Conservation (phyloP, 2,113 vertebrate species). For the Zootoca vivipara region DNA sequence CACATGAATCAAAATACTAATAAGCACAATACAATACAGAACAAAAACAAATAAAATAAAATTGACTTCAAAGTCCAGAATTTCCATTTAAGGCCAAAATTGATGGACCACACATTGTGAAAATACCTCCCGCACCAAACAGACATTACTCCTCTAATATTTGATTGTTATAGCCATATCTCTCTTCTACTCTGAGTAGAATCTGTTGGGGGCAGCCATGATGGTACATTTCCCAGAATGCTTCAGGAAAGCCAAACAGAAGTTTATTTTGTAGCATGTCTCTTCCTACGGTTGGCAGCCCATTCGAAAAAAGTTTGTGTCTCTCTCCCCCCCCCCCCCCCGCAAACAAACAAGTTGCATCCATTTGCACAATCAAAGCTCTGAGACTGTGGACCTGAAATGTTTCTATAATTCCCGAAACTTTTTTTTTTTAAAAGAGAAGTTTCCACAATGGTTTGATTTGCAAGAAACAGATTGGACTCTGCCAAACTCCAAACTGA, state of each 20-base stretch:
- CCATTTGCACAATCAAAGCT: constrained; percentile 39
- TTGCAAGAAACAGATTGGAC: constrained; percentile 71
- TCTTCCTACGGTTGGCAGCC: constrained; percentile 24
- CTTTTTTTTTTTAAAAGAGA: background rate
- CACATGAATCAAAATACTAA: too few relatives aligned
- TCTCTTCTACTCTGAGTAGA: background rate
- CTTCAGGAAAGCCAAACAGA: constrained; percentile 41
- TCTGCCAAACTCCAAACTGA: constrained; percentile 72
- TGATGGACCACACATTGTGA: background rate
- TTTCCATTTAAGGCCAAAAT: too few relatives aligned
- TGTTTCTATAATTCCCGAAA: constrained; percentile 51
- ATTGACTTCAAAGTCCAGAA: too few relatives aligned
- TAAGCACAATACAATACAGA: too few relatives aligned
- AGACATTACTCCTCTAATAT: background rate
- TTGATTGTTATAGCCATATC: background rate
- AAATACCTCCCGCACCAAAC: background rate
- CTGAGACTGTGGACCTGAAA: constrained; percentile 59
- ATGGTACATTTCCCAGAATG: constrained; percentile 38
- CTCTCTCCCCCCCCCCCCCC: background rate
- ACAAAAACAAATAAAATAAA: too few relatives aligned
- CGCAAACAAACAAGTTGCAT: background rate
- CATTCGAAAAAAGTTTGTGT: constrained; percentile 37
- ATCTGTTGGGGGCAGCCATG: background rate
- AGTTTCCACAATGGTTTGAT: constrained; percentile 62
- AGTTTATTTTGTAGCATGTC: background rate